Base-by-base conservation (phyloP, 1,140 invertebrate species). In the Pogonomyrmex californicus region DNA sequence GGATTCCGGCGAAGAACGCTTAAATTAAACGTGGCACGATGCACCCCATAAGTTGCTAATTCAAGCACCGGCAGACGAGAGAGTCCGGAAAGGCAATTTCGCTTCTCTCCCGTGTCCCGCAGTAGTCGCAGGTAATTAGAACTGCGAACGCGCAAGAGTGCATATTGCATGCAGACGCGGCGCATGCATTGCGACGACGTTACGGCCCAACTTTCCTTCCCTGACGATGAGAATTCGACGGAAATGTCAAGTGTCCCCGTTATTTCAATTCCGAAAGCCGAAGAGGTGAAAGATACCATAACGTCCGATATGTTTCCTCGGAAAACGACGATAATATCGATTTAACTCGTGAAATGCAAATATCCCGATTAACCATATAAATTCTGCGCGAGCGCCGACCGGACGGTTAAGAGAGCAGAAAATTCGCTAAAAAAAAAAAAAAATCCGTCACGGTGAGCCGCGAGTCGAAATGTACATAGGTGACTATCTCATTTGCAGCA, bases 91-190 rank as follows among this genome's bases (percentile, higher is more conserved):
- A 70, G 62, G 81, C 65, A 85, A 87, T 78, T 86, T 66, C 49
- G 36, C 51, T 60, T 56, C 63, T 73, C 54, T 75, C 51, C 36
- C 49, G 14, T 41, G 33, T 85, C 33, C 68, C 44, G 60, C 73
- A 66, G 44, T 70, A 85, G 68, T 54, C 54, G 56, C 51, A 41
- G 70, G 33, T 89, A 89, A 87, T 87, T 86, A 86, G 75, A 86
- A 70, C 68, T 65, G 47, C 56, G 82, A 87, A 77, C 49, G 71
- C 82, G 71, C 82, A 86, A 71, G 47, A 68, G 76, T 75, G 60
- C 82, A 76, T 78, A 56, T 76, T 63, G 60, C 63, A 70, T 47
- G 63, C 56, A 62, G n/a, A 36, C 41, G 41, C 23, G 23, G 23
- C 41, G 41, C n/a, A 44, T 47, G 65, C 65, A 68, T 68, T 30